phyloP scores from a whole-genome alignment of 2,113 vertebrate species.

The Crotalus viridis region DNA sequence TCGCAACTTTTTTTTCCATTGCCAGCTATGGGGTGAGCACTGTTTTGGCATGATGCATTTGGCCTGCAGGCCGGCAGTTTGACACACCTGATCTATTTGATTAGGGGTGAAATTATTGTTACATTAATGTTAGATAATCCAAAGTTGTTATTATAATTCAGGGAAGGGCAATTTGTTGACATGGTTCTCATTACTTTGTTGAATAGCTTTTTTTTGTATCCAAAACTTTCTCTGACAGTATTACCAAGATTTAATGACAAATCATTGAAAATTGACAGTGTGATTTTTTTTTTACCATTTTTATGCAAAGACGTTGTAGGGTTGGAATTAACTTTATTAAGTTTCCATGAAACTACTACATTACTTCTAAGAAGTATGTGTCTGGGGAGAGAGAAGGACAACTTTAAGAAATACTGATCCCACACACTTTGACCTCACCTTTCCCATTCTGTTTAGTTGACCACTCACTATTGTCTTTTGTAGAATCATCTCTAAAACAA shows the following conservation, averaged over 20 bases:
- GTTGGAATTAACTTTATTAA: background rate
- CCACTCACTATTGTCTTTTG: background rate
- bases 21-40: too few relatives aligned
- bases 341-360: background rate
- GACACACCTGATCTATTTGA: too few relatives aligned
- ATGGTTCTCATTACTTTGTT: background rate
- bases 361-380: background rate
- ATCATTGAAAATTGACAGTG: background rate
- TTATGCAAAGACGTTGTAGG: background rate
- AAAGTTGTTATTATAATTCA: background rate
- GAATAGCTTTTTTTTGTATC: background rate
- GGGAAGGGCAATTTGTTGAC: background rate
- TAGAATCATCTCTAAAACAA: background rate
- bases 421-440: background rate
- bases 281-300: background rate
- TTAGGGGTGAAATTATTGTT: background rate
- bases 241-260: background rate
- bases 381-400: background rate
- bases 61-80: too few relatives aligned
- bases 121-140: background rate
- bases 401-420: background rate
- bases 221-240: background rate
- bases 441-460: background rate
- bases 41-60: too few relatives aligned
- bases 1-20: too few relatives aligned